Evolutionary conservation across 2,113 vertebrate species (phyloP).

Genomic region (Oncorhynchus nerka): DNA sequence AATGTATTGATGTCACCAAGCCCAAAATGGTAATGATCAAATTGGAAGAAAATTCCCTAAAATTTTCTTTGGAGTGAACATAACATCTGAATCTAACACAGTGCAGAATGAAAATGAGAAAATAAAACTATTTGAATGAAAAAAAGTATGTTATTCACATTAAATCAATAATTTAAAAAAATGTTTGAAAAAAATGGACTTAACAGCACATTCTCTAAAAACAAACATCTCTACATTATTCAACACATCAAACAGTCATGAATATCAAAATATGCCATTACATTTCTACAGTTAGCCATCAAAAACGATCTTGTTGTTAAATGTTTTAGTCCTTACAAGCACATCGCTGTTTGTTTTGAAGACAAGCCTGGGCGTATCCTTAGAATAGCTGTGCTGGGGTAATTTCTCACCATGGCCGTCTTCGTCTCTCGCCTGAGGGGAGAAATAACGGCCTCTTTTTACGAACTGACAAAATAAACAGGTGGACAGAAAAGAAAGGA

Average conservation of each 20-base stretch:
- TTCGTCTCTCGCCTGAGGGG: conserved; percentile 98
- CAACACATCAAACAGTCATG: conserved; percentile 42
- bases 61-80: neutral
- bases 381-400: conserved; percentile 97
- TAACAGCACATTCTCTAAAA: conserved; percentile 29
- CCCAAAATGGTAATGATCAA: neutral
- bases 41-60: neutral
- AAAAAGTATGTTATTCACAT: conserved; percentile 23
- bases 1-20: neutral
- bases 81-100: conserved; percentile 26
- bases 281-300: conserved; percentile 42
- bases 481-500: conserved; percentile 69
- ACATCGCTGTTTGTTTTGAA: conserved; percentile 99
- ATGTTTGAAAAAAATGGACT: conserved; percentile 8
- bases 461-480: conserved; percentile 94
- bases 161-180: conserved; percentile 22
- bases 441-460: conserved; percentile 99
- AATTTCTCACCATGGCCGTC: conserved; percentile 98
- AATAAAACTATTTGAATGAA: conserved; percentile 51
- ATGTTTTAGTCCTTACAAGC: conserved; percentile 98
- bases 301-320: conserved; percentile 77
- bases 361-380: conserved; percentile 99
- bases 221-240: conserved; percentile 15
- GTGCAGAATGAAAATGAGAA: conserved; percentile 61
- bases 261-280: conserved; percentile 55